These are phyloP conservation scores for Neomonachus schauinslandi DNA, from an alignment of 2,113 vertebrate genomes.

Conservation along the genomic window DNA sequence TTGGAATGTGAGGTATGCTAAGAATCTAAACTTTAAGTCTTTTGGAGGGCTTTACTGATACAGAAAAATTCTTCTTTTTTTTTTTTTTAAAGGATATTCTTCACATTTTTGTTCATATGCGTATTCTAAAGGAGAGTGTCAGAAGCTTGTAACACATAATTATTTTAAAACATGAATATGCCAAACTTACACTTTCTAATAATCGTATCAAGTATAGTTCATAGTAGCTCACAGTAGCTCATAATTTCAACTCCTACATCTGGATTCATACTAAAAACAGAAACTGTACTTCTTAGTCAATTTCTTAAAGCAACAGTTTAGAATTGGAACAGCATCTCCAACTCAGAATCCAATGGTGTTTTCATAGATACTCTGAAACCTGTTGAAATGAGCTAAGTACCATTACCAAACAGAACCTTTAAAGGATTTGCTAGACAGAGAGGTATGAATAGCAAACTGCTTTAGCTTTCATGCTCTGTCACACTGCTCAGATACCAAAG, in stretches of 20 bases:
- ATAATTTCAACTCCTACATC: neutral
- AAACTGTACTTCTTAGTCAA: neutral
- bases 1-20: neutral
- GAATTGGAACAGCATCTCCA: conserved; percentile 16
- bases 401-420: conserved; percentile 64
- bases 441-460: conserved; percentile 68
- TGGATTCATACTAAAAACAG: conserved; percentile 32
- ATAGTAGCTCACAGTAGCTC: neutral
- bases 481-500: neutral
- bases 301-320: neutral
- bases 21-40: conserved; percentile 36
- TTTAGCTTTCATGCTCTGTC: conserved; percentile 43
- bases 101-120: neutral
- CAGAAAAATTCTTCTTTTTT: neutral
- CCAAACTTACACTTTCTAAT: conserved; percentile 38
- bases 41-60: neutral
- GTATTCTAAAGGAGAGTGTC: neutral
- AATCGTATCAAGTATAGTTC: neutral
- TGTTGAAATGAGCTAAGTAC: conserved; percentile 65
- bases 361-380: conserved; percentile 60
- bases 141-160: neutral
- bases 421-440: conserved; percentile 62
- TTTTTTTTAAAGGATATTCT: neutral
- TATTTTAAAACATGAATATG: conserved; percentile 16
- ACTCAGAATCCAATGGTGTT: conserved; percentile 28